Evolutionary conservation across 1,140 invertebrate species (phyloP).

Genomic region (Pantala flavescens): DNA sequence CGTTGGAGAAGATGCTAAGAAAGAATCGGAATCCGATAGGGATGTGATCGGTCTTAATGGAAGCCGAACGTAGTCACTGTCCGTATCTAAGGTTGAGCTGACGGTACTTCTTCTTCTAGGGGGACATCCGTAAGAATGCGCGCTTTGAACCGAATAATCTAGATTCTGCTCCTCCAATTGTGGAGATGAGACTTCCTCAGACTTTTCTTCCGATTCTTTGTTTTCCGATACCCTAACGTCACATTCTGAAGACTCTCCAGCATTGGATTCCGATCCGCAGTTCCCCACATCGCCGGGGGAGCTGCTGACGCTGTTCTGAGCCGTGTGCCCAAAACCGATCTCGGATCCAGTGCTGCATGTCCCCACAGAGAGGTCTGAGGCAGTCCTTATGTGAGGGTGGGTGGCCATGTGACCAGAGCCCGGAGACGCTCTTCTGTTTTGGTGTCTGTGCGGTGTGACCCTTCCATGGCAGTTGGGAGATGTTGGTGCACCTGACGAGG

Average conservation of each 20-base stretch:
- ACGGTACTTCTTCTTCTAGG: slow-evolving; percentile 62
- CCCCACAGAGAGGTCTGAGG: slow-evolving; percentile 29
- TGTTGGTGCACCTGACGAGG: background rate
- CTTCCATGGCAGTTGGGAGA: background rate
- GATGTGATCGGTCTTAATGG: slow-evolving; percentile 45
- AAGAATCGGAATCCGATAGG: slow-evolving; percentile 24
- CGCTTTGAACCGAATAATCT: slow-evolving; percentile 39
- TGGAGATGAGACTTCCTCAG: background rate
- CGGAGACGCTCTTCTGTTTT: slow-evolving; percentile 50
- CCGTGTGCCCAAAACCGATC: slow-evolving; percentile 68
- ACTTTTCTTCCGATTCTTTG: background rate
- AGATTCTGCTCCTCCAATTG: slow-evolving; percentile 28
- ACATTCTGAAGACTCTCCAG: background rate
- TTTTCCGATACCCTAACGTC: background rate
- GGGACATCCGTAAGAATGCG: slow-evolving; percentile 47
- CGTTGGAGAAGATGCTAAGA: slow-evolving; percentile 27
- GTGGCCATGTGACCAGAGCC: slow-evolving; percentile 73
- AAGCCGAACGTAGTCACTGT: slow-evolving; percentile 77
- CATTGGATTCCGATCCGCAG: background rate
- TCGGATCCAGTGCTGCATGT: slow-evolving; percentile 49
- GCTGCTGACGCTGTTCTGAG: slow-evolving; percentile 55
- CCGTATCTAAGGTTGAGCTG: slow-evolving; percentile 70
- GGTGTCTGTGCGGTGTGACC: background rate
- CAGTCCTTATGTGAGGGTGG: slow-evolving; percentile 42
- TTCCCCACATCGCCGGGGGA: background rate